Conservation (phyloP, 2,888 invertebrate genomes). For the Furcula furcula region DNA sequence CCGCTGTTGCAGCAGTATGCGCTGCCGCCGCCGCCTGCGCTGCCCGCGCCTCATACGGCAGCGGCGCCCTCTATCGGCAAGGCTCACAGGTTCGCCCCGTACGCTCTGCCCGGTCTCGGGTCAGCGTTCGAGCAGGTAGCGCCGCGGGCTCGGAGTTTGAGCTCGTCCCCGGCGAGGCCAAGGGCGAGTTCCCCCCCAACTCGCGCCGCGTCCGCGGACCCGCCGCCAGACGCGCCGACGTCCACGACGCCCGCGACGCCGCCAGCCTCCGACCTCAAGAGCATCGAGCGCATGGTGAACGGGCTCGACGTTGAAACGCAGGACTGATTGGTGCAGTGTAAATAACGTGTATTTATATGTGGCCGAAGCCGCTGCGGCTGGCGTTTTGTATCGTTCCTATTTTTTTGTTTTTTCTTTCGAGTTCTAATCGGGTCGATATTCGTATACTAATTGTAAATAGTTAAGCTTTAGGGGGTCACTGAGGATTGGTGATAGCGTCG, state of each 20-base stretch:
- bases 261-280: slow-evolving; percentile 92
- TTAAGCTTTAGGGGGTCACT: slow-evolving; percentile 59
- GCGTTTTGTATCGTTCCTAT: slow-evolving; percentile 80
- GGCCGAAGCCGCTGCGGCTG: slow-evolving; percentile 45
- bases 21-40: slow-evolving; percentile 85
- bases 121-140: slow-evolving; percentile 96
- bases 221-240: slow-evolving; percentile 80
- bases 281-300: slow-evolving; percentile 98
- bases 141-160: slow-evolving; percentile 85
- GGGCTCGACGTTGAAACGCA: slow-evolving; percentile 93
- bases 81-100: slow-evolving; percentile 91
- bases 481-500: slow-evolving; percentile 33
- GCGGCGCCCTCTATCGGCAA: slow-evolving; percentile 83
- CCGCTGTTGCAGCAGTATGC: slow-evolving; percentile 94
- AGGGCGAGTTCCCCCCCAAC: slow-evolving; percentile 63
- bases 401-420: slow-evolving; percentile 73
- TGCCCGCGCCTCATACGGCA: slow-evolving; percentile 82
- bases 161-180: slow-evolving; percentile 80
- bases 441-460: slow-evolving; percentile 77
- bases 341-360: slow-evolving; percentile 76
- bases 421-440: slow-evolving; percentile 77
- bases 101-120: slow-evolving; percentile 90
- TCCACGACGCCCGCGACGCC: slow-evolving; percentile 79
- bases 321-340: slow-evolving; percentile 74
- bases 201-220: slow-evolving; percentile 77